phyloP scores from a whole-genome alignment of 2,888 invertebrate genomes.

The Ypsolopha scabrella region DNA sequence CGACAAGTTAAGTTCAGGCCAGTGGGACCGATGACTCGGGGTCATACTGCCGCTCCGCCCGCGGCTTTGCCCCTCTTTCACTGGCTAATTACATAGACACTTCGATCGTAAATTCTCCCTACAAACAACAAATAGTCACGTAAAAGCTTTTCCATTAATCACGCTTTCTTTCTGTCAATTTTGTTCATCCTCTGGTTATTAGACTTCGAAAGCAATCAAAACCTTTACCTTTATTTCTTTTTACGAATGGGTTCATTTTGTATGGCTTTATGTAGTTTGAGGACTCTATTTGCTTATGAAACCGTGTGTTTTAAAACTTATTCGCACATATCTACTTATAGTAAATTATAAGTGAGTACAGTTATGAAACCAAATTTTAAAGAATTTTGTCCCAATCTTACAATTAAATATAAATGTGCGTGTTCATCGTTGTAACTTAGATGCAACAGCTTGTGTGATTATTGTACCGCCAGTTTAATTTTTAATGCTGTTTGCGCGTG shows the following conservation, averaged over 20 bases:
- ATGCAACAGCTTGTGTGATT: conserved; percentile 51
- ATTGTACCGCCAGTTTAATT: conserved; percentile 18
- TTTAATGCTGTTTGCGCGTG: conserved; percentile 24
- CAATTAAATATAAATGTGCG: no score
- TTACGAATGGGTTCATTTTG: no score
- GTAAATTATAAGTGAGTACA: no score
- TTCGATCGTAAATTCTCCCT: conserved; percentile 14
- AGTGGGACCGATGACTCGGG: background rate
- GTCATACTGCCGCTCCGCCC: conserved; percentile 8
- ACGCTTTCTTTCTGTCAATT: conserved; percentile 27
- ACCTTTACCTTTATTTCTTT: background rate
- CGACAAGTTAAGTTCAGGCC: background rate
- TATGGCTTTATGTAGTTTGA: no score
- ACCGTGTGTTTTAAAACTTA: no score
- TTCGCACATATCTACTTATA: no score
- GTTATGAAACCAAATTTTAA: no score
- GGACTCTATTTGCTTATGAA: no score
- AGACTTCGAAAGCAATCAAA: background rate
- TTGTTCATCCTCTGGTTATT: conserved; percentile 14
- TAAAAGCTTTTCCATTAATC: conserved; percentile 46
- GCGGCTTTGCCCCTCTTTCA: conserved; percentile 15
- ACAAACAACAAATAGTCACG: conserved; percentile 44
- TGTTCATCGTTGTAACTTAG: conserved; percentile 42
- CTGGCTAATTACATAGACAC: background rate
- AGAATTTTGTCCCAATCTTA: no score